Percentiles rank a stretch among this genome's conserved stretches.
Evolutionary conservation across 2,888 invertebrate genomes (phyloP).

Genomic region (Hypomecis punctinalis): DNA sequence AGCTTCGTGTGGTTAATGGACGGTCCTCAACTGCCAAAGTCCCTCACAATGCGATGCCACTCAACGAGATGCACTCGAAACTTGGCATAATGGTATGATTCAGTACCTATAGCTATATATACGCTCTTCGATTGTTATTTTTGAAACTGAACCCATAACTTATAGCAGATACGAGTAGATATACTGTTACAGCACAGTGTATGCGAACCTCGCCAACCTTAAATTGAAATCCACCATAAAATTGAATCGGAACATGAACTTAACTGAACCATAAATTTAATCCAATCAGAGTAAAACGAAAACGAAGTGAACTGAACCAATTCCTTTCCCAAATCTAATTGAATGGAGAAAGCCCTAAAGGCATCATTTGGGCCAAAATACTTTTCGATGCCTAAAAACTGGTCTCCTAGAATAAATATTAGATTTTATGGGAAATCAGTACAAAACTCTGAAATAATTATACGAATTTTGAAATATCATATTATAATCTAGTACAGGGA

Average conservation of each 20-base stretch:
- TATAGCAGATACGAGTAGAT: not conserved
- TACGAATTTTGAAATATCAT: too few species aligned
- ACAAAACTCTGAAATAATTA: too few species aligned
- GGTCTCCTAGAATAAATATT: too few species aligned
- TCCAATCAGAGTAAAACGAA: conserved; percentile 13
- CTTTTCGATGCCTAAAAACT: too few species aligned
- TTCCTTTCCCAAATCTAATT: conserved; percentile 18
- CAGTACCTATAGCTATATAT: not conserved
- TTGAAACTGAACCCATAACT: not conserved
- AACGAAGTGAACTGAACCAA: conserved; percentile 8
- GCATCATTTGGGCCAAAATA: too few species aligned
- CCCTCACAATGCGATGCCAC: conserved; percentile 23
- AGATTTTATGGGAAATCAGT: too few species aligned
- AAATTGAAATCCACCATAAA: conserved; percentile 12
- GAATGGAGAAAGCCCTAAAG: conserved; percentile 16
- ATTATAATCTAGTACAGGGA: too few species aligned
- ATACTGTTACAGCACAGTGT: not conserved
- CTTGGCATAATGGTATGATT: conserved; percentile 15
- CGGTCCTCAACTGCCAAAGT: conserved; percentile 21
- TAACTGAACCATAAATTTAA: conserved; percentile 14
- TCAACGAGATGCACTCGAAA: conserved; percentile 11
- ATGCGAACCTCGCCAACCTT: not conserved
- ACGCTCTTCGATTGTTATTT: not conserved
- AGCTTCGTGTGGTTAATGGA: not conserved
- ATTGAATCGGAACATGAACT: conserved; percentile 2